Evolutionary conservation across 2,888 invertebrate species (phyloP).

Genomic region (Ochropacha duplaris): DNA sequence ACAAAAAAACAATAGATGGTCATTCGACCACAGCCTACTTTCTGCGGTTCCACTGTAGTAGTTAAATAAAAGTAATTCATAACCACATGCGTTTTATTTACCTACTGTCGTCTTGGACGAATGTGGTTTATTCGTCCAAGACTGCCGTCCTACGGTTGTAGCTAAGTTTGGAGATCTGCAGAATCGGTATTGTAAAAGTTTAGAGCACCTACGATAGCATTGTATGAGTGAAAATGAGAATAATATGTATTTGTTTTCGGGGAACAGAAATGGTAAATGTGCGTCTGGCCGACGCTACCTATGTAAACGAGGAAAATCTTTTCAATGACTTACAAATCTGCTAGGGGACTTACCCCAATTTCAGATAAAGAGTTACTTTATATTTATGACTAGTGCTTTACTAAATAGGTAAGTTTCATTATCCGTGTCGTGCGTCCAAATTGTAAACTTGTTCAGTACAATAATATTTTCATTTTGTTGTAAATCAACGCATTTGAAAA

Average conservation of each 20-base stretch:
- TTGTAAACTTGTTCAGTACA: neutral
- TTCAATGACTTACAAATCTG: neutral
- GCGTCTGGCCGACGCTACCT: neutral
- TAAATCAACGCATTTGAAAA: neutral
- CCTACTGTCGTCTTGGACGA: too few relatives aligned
- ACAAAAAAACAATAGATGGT: too few relatives aligned
- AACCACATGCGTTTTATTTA: too few relatives aligned
- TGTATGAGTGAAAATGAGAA: neutral
- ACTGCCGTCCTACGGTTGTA: too few relatives aligned
- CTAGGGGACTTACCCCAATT: neutral
- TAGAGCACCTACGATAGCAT: neutral
- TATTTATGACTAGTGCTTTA: neutral
- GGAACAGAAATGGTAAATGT: neutral
- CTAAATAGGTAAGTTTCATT: neutral
- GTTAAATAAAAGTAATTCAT: too few relatives aligned
- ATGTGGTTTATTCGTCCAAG: too few relatives aligned
- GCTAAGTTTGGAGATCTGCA: neutral
- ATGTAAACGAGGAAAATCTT: neutral
- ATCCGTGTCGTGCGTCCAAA: too few relatives aligned
- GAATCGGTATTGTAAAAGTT: neutral
- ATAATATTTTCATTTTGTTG: neutral
- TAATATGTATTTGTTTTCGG: neutral
- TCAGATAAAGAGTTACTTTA: neutral
- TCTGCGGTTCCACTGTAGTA: too few relatives aligned
- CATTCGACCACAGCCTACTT: too few relatives aligned